Evolutionary conservation across 2,797 vertebrate genomes (phyloP).

Genomic region (Salmo trutta): DNA sequence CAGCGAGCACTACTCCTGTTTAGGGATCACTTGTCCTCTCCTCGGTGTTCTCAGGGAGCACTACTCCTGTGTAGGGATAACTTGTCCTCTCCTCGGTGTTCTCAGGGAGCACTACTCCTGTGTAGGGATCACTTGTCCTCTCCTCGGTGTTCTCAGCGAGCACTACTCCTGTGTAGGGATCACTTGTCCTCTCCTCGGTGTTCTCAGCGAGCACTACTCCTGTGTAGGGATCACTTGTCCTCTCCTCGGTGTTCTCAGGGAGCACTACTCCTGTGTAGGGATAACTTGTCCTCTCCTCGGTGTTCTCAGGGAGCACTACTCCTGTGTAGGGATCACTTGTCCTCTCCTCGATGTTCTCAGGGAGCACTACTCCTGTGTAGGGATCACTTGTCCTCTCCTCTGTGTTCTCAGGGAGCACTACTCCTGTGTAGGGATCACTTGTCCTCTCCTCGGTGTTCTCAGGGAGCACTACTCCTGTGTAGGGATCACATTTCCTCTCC

Average conservation of each 20-base stretch:
- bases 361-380: conserved; percentile 71
- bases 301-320: conserved; percentile 68
- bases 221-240: conserved; percentile 27
- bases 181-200: conserved; percentile 17
- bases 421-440: conserved; percentile 50
- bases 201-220: conserved; percentile 71
- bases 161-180: conserved; percentile 68
- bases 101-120: conserved; percentile 71
- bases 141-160: conserved; percentile 45
- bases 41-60: conserved; percentile 63
- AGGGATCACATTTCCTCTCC: conserved; percentile 13
- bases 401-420: conserved; percentile 64
- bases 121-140: conserved; percentile 27
- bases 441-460: conserved; percentile 36
- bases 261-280: conserved; percentile 23
- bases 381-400: conserved; percentile 18
- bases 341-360: conserved; percentile 37
- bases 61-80: conserved; percentile 52
- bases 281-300: conserved; percentile 52
- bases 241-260: conserved; percentile 38
- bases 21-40: conserved; percentile 25
- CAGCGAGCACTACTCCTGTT: conserved; percentile 71
- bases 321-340: conserved; percentile 24
- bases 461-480: conserved; percentile 71
- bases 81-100: conserved; percentile 25